Evolutionary conservation across 2,797 vertebrate genomes (phyloP).

Genomic region (Todus mexicanus): DNA sequence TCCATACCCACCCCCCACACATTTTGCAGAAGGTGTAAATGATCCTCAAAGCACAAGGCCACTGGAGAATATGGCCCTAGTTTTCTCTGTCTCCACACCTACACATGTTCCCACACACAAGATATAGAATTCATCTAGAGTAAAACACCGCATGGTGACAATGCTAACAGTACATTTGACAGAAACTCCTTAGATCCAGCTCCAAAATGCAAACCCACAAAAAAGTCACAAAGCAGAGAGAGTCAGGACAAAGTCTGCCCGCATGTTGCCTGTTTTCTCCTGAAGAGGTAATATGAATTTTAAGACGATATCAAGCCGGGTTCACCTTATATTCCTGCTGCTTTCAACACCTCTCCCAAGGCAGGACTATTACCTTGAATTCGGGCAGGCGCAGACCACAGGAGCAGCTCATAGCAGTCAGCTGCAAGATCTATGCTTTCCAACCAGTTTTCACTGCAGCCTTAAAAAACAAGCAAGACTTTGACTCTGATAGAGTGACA

Average conservation of each 20-base stretch:
- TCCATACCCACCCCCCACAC: constrained; percentile 18
- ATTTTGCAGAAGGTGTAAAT: constrained; percentile 48
- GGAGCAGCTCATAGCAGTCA: not conserved
- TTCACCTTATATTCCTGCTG: not conserved
- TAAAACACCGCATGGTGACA: constrained; percentile 44
- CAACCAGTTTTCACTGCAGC: not conserved
- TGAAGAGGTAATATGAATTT: not conserved
- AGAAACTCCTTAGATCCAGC: not conserved
- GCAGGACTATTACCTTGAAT: not conserved
- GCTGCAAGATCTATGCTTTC: not conserved
- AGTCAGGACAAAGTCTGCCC: not conserved
- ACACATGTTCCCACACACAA: constrained; percentile 48
- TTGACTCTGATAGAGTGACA: rapidly evolving
- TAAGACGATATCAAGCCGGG: not conserved
- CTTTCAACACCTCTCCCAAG: not conserved
- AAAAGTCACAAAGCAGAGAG: not conserved
- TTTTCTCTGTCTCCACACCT: constrained; percentile 61
- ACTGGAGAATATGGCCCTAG: constrained; percentile 41
- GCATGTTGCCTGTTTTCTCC: not conserved
- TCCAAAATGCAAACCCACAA: not conserved
- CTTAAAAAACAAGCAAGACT: not conserved
- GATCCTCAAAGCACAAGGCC: constrained; percentile 49
- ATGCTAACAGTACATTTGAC: not conserved
- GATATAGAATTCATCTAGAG: constrained; percentile 40
- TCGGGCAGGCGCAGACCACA: not conserved